Evolutionary conservation across 2,113 vertebrate species (phyloP).

Genomic region (Damaliscus lunatus): DNA sequence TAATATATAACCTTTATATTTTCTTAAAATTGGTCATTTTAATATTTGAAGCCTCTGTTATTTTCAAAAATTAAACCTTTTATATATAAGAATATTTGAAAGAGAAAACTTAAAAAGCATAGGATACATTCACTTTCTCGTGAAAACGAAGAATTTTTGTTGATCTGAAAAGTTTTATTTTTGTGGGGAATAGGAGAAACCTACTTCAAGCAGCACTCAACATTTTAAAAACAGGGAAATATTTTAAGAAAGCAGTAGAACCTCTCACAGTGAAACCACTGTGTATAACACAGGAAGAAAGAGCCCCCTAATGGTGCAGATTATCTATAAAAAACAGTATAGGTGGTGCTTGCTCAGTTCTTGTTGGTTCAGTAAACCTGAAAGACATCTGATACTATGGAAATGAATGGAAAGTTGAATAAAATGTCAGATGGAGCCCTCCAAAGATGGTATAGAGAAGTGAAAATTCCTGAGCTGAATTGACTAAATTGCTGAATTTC

Average conservation of each 20-base stretch:
- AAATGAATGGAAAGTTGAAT: not conserved
- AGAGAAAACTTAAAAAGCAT: not conserved
- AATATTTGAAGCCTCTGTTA: not conserved
- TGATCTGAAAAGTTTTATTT: not conserved
- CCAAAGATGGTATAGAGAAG: not conserved
- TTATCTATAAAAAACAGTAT: slow-evolving; percentile 54
- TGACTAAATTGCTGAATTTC: not conserved
- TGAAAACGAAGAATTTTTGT: not conserved
- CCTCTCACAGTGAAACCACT: not conserved
- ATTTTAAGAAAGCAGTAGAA: not conserved
- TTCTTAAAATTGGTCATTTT: not conserved
- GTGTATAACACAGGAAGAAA: slow-evolving; percentile 76
- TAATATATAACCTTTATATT: not conserved
- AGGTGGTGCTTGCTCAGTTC: slow-evolving; percentile 1
- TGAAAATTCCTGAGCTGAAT: not conserved
- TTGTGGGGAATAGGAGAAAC: not conserved
- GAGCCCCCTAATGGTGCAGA: slow-evolving; percentile 82
- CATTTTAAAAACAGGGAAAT: not conserved
- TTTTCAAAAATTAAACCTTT: not conserved
- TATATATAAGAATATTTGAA: not conserved
- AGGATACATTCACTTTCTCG: not conserved
- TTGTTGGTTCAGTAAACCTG: not conserved
- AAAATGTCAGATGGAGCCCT: not conserved
- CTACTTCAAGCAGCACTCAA: not conserved
- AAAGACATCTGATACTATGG: not conserved